Conservation (phyloP, 2,113 vertebrate genomes). For the Corythoichthys haematopterus region DNA sequence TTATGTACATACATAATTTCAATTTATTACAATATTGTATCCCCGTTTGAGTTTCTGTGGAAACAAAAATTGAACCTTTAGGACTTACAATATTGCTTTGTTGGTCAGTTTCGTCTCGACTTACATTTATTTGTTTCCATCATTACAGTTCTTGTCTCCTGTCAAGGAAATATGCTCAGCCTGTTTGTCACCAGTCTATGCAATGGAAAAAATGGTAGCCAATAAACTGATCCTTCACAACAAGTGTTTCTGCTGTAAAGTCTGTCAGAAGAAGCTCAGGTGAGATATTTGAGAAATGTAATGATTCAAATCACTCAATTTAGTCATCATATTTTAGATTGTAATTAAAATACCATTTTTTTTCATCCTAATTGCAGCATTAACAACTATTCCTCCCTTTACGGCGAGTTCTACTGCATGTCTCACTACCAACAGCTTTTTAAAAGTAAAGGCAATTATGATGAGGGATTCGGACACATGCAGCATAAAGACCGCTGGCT, state of each 20-base stretch:
- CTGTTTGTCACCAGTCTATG: conserved; percentile 75
- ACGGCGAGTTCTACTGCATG: conserved; percentile 74
- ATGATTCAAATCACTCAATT: neutral
- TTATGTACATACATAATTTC: neutral
- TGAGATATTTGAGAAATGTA: conserved; percentile 56
- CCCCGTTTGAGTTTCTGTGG: neutral
- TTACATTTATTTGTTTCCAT: conserved; percentile 36
- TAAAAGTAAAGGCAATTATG: conserved; percentile 72
- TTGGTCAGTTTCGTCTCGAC: neutral
- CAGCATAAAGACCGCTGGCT: conserved; percentile 75
- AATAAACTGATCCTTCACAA: conserved; percentile 72
- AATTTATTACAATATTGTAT: neutral
- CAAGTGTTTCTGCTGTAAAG: conserved; percentile 80
- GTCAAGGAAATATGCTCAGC: conserved; percentile 73
- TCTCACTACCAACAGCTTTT: conserved; percentile 75
- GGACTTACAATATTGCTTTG: neutral
- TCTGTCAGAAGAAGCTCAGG: conserved; percentile 81
- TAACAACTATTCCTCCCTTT: conserved; percentile 70
- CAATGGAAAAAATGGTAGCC: conserved; percentile 72
- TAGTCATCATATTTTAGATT: neutral
- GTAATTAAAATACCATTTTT: conserved; percentile 7
- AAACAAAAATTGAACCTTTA: neutral
- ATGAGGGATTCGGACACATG: conserved; percentile 71
- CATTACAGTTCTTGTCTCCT: conserved; percentile 59
- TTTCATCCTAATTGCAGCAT: conserved; percentile 59